Conservation (phyloP, 2,113 vertebrate species). For the Crypturellus undulatus region DNA sequence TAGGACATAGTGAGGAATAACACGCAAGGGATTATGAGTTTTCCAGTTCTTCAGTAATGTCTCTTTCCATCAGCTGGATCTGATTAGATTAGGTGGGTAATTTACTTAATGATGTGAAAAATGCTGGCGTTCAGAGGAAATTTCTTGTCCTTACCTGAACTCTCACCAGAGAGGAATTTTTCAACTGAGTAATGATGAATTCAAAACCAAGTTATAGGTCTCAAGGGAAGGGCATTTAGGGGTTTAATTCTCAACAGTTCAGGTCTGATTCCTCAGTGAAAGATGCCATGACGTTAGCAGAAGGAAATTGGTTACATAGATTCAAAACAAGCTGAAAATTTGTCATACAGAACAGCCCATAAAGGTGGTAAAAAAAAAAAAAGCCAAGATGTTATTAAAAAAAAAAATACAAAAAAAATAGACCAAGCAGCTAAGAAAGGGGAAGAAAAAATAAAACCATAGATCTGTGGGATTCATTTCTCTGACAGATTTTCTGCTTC, state of each 20-base stretch:
- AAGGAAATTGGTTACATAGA: neutral
- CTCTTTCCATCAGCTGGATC: slow-evolving; percentile 28
- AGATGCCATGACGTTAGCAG: neutral
- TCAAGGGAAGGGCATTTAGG: slow-evolving; percentile 1
- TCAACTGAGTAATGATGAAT: neutral
- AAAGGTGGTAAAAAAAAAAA: neutral
- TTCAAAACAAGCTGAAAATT: slow-evolving; percentile 20
- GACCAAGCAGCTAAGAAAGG: neutral
- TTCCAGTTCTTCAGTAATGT: slow-evolving; percentile 2
- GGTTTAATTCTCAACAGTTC: slow-evolving; percentile 43
- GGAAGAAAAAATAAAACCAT: neutral
- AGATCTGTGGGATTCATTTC: neutral
- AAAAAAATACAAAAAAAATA: slow-evolving; percentile 4
- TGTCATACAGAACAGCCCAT: neutral
- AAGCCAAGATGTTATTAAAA: neutral
- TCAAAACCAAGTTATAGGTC: slow-evolving; percentile 5
- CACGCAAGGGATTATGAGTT: neutral
- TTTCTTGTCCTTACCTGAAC: slow-evolving; percentile 61
- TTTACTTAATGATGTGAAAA: slow-evolving; percentile 51
- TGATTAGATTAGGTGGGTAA: slow-evolving; percentile 56
- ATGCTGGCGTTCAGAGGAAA: slow-evolving; percentile 7
- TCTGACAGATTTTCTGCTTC: slow-evolving; percentile 25
- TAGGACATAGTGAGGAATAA: slow-evolving; percentile 41
- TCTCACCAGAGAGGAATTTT: slow-evolving; percentile 13
- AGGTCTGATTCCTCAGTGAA: slow-evolving; percentile 26